Conservation (phyloP, 1,140 invertebrate species). For the Meloidogyne floridensis region DNA sequence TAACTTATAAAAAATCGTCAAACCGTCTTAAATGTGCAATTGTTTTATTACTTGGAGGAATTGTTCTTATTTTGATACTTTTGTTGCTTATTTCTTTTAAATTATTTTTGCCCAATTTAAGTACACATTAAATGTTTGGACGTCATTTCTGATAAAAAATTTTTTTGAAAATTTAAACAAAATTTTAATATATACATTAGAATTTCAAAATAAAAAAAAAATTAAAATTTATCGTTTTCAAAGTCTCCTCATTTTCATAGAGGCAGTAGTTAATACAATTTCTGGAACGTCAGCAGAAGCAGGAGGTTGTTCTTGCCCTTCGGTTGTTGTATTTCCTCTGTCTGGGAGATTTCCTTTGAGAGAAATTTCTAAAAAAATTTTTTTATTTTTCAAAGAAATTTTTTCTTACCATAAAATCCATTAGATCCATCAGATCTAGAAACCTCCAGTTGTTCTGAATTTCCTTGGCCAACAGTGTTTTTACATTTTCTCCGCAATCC, state of each 20-base stretch:
- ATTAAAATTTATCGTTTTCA: slow-evolving; percentile 2
- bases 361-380: neutral
- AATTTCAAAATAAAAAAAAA: neutral
- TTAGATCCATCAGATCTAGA: slow-evolving; percentile 4
- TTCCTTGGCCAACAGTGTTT: neutral
- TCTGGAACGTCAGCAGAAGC: neutral
- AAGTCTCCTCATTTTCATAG: slow-evolving; percentile 22
- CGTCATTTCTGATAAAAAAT: neutral
- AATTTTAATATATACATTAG: neutral
- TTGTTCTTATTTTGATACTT: slow-evolving; percentile 20
- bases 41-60: slow-evolving; percentile 2
- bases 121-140: slow-evolving; percentile 15
- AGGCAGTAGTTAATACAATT: slow-evolving; percentile 29
- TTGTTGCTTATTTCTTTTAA: slow-evolving; percentile 9
- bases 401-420: slow-evolving; percentile 5
- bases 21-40: slow-evolving; percentile 23
- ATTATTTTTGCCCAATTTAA: slow-evolving; percentile 9
- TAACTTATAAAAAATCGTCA: slow-evolving; percentile 22
- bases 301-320: neutral
- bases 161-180: neutral
- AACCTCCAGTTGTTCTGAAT: neutral
- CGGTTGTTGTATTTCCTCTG: slow-evolving; percentile 1
- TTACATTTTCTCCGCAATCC: slow-evolving; percentile 1
- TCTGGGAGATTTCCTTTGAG: slow-evolving; percentile 9
- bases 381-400: neutral